Evolutionary conservation across 2,113 vertebrate genomes (phyloP), one percentile per base, ranked within the genome.

Genomic region (Zosterops pallidus): DNA sequence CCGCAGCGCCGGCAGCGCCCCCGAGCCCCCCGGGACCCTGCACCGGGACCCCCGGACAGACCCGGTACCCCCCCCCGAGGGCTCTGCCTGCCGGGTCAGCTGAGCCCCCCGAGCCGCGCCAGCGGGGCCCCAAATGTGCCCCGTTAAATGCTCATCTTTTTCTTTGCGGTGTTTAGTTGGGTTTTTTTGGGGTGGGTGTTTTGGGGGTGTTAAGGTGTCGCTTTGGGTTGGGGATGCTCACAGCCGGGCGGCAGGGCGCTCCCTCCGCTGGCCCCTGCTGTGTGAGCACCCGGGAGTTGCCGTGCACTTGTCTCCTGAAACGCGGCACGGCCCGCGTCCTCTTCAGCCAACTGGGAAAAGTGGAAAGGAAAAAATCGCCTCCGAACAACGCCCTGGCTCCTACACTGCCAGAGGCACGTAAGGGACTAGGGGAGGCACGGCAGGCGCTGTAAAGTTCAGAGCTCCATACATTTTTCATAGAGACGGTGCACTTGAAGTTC

Each of bases 271-370:
- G 42, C 76, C 26, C 3, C 10, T 25, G 16, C 9, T 5, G 35
- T 17, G 55, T 2, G 33, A 35, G 2, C 57, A 2, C 35, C 8
- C 5, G 1, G 63, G 53, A 33, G 4, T 5, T 16, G 11, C 25
- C 35, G 0, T 3, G 1, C 26, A 0, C 23, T 60, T 49, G 59
- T 42, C 49, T 28, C 13, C 37, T 2, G 24, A 47, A 42, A 47
- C 13, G 7, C 2, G 28, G 63, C 4, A 0, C 13, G 49, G 75
- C 29, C 35, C 6, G 26, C 5, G 39, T 39, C 19, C 5, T 23
- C 74, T 29, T 33, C 50, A 7, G 39, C 4, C 42, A 29, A 2
- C 5, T 5, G 74, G 52, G 3, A 31, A 50, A 86, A 67, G 33
- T 1, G 33, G 12, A 2, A 39, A 26, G 28, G 8, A 67, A 37